These are phyloP conservation scores for Naso thynnoides DNA, from an alignment of 2,797 vertebrate genomes.

Conservation along the genomic window DNA sequence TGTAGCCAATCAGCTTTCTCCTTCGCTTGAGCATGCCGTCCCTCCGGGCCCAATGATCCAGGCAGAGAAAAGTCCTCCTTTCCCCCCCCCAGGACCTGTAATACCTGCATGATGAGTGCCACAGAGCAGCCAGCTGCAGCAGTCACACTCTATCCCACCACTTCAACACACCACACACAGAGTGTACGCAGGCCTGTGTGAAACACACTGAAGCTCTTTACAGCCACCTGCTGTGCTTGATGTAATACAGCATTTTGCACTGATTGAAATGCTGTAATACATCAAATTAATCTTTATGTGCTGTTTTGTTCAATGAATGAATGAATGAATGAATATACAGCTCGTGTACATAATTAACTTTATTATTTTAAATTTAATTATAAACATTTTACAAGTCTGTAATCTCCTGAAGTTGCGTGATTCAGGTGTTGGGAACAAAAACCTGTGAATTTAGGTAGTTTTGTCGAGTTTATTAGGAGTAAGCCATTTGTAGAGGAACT, in stretches of 20 bases:
- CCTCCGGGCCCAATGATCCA: conserved; percentile 73
- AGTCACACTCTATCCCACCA: conserved; percentile 52
- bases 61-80: conserved; percentile 68
- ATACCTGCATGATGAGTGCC: conserved; percentile 80
- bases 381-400: neutral
- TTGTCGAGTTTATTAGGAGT: neutral
- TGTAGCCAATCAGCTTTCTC: conserved; percentile 82
- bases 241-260: conserved; percentile 57
- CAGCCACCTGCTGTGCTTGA: conserved; percentile 83
- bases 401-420: neutral
- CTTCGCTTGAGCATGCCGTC: conserved; percentile 67
- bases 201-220: conserved; percentile 75
- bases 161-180: conserved; percentile 52
- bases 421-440: neutral
- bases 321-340: neutral
- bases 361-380: conserved; percentile 3
- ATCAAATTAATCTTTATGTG: neutral
- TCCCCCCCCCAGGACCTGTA: conserved; percentile 62
- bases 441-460: neutral
- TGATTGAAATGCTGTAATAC: neutral
- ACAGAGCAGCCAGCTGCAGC: conserved; percentile 59
- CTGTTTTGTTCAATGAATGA: neutral
- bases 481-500: neutral
- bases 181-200: conserved; percentile 33
- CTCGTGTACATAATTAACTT: conserved; percentile 6